These are phyloP conservation scores for Cataglyphis albicans DNA, from an alignment of 2,888 invertebrate species.

Conservation along the genomic window DNA sequence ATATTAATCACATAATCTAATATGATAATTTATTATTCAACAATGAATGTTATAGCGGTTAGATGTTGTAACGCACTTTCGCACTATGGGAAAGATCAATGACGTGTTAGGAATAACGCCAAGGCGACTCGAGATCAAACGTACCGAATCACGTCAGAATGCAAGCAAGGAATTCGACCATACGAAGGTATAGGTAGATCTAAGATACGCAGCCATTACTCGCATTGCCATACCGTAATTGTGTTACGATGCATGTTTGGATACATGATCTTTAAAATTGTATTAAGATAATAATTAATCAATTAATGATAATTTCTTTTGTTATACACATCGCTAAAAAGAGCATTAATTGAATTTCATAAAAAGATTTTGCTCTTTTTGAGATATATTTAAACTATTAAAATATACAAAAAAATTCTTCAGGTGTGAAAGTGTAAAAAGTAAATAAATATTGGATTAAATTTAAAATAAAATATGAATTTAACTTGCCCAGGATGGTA, in stretches of 20 bases:
- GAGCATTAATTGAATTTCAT: not conserved
- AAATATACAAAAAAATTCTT: not conserved
- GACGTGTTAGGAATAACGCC: not conserved
- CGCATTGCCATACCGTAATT: not conserved
- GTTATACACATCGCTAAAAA: not conserved
- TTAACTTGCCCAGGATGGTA: not conserved
- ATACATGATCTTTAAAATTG: not conserved
- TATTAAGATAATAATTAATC: not conserved
- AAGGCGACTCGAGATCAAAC: not conserved
- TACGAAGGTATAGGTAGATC: not conserved
- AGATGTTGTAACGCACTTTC: not conserved
- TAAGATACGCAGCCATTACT: not conserved
- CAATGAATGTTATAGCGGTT: not conserved
- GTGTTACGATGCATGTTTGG: not conserved
- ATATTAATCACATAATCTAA: not conserved
- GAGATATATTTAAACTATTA: not conserved
- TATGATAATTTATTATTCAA: not conserved
- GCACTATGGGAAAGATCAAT: not conserved
- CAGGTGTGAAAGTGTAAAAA: not conserved
- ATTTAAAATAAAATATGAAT: slow-evolving; percentile 14
- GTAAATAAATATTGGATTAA: not conserved
- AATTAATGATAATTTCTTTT: not conserved
- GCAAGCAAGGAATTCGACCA: not conserved
- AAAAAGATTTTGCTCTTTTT: not conserved
- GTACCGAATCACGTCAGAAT: not conserved